Base-by-base conservation (phyloP, 2,888 invertebrate species). In the Drosophila bunnanda region DNA sequence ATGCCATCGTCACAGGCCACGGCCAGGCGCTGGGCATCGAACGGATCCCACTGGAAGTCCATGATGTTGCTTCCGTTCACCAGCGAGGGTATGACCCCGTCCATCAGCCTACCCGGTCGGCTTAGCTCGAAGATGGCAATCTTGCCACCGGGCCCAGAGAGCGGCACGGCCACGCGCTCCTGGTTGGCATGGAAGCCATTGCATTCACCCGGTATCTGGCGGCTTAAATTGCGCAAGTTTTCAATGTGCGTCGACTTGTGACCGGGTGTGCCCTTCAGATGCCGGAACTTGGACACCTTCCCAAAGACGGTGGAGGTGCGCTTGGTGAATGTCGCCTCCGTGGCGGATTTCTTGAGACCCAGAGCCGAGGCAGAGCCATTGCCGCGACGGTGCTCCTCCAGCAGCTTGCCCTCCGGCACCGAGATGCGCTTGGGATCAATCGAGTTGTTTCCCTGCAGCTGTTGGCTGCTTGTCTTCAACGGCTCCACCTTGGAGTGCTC, bases 41-140 rank as follows among this genome's bases (percentile, higher is more conserved):
- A 98, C 1, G 98, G 98, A 93, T 98, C 98, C 97, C 97, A 99
- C 65, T 96, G 95, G 93, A 98, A 97, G 93, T 99, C 99, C 94
- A 97, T 96, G 39, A 98, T 95, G 82, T 96, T 96, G 80, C 95
- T 96, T 59, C 97, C 96, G 92, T 98, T 98, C 69, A 98, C 96
- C 82, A 99, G 93, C n/a, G 97, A 96, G 38, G 97, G 96, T 82
- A 95, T 95, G 30, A 96, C 97, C 71, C 96, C 96, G 88, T 97
- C 96, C 2, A 96, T 95, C 58, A 96, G 92, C 77, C 96, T 95
- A 10, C 96, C 96, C 0, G 96, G 94, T 88, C 96, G 95, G 22
- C 94, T 95, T 58, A 98, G 93, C 93, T 97, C 97, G 80, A 98
- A 94, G 41, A 98, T 95, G 50, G 97, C 97, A 57, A 98, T 94